Evolutionary conservation across 1,140 invertebrate genomes (phyloP), one percentile per base, ranked within the genome.

Genomic region (Neotoxoptera formosana): DNA sequence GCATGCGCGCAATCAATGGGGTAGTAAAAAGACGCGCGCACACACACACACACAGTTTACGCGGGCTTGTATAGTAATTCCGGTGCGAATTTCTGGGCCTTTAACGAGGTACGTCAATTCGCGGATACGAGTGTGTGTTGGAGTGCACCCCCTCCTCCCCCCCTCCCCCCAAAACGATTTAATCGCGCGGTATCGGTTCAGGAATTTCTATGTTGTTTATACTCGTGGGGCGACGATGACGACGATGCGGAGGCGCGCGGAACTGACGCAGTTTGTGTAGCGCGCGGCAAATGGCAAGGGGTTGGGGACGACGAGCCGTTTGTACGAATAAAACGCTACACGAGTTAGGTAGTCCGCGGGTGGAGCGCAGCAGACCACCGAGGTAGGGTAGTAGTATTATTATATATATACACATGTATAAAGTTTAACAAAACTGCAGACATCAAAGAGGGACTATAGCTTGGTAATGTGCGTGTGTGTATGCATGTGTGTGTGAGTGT

Each of bases 351-450:
- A 34, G 47, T 76, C 60, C 60, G 30, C 4, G 30, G 60, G 14
- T 76, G 60, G 60, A 76, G 30, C 60, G 60, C 60, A 76, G 60
- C 30, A 76, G 60, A 76, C 30, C 30, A 76, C 14, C 14, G 60
- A 76, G 60, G 30, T 76, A 76, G 14, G n/a, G 60, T n/a, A 67
- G 60, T 67, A 67, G 11, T 76, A 41, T 9, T 25, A 25, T 60
- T 47, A 47, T 47, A 51, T 51, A 76, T 76, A 76, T n/a, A n/a
- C n/a, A 76, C 60, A 76, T n/a, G 60, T 76, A 76, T 76, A 83
- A 51, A 92, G 91, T 83, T 83, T 92, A 92, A 92, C 91, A 92
- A 92, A 92, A 92, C 76, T 92, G 67, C 67, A 48, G 91, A 92
- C 91, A 92, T 92, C 90, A 91, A 91, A 91, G 90, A 45, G 90